Evolutionary conservation across 1,140 invertebrate species (phyloP).

Genomic region (Brachionus asplanchnoidis): DNA sequence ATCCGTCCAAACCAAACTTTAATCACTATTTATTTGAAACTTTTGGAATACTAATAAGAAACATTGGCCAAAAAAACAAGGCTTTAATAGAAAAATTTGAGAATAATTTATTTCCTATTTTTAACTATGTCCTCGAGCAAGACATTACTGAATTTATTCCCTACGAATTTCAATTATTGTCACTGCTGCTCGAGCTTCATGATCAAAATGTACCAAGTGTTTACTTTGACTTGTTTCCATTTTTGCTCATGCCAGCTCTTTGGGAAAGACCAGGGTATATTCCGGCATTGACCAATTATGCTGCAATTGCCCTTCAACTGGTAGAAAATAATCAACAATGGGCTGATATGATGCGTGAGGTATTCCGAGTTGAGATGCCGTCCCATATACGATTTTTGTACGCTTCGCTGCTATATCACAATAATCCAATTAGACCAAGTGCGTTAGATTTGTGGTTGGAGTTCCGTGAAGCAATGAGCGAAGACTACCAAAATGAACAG

Average conservation of each 20-base stretch:
- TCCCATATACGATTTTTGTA: too few relatives aligned
- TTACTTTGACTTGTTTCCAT: constrained; percentile 82
- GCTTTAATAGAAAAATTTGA: constrained; percentile 80
- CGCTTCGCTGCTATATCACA: too few relatives aligned
- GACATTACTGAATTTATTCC: constrained; percentile 94
- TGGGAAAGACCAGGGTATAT: constrained; percentile 90
- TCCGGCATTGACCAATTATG: constrained; percentile 77
- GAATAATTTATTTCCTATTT: constrained; percentile 80
- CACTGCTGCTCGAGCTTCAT: constrained; percentile 79
- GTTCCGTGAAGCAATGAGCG: too few relatives aligned
- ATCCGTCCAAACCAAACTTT: constrained; percentile 91
- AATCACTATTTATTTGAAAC: constrained; percentile 96
- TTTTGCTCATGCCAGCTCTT: constrained; percentile 74
- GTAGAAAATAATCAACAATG: too few relatives aligned
- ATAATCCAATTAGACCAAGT: too few relatives aligned
- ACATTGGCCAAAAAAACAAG: constrained; percentile 75
- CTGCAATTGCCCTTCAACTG: too few relatives aligned
- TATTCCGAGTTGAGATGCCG: too few relatives aligned
- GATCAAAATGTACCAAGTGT: constrained; percentile 65
- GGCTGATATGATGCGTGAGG: too few relatives aligned
- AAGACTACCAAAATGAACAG: too few relatives aligned
- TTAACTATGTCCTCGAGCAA: constrained; percentile 83
- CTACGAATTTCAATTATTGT: constrained; percentile 93
- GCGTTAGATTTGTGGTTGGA: too few relatives aligned
- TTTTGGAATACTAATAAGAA: constrained; percentile 74